Evolutionary conservation across 2,888 invertebrate species (phyloP), one percentile per base, ranked within the genome.

Genomic region (Patella depressa): DNA sequence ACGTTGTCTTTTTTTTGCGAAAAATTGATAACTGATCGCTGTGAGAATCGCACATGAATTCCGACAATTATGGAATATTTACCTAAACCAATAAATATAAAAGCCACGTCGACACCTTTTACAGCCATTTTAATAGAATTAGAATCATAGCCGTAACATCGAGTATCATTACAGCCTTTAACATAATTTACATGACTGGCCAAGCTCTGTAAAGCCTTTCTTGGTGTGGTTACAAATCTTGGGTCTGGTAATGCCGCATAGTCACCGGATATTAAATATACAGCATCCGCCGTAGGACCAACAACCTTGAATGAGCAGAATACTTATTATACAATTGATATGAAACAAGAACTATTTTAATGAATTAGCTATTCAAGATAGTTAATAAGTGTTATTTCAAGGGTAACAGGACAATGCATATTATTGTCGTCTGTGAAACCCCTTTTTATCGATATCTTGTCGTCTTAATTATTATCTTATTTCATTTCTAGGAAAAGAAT

Each of bases 281-380:
- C 53, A 76, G 88, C 87, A 78, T 89, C 81, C 11, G 89, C 86
- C 87, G 89, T 88, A 9, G 90, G 90, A 9, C 90, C 90, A 74
- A 90, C 82, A 65, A 90, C 79, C 89, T 89, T 80, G 5, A 84
- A 76, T 34, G 4, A 34, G 34, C 34, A 34, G 34, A 34, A 34
- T 34, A 34, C 4, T 34, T 34, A 34, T 34, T 34, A 34, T 34
- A 34, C 34, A 34, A 34, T 34, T 34, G 34, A 5, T 5, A 34
- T 34, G 34, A 34, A 34, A 34, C 34, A 34, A 34, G 34, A 34
- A 4, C 7, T 34, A 34, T 29, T 29, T 29, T 29, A 3, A 29
- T 3, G 29, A 29, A 3, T 29, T 29, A 3, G 2, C 29, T 29
- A 29, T 34, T 34, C 34, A 34, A 34, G 34, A 4, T 3, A 34